Evolutionary conservation across 2,888 invertebrate genomes (phyloP).

Genomic region (Chydorus sphaericus): DNA sequence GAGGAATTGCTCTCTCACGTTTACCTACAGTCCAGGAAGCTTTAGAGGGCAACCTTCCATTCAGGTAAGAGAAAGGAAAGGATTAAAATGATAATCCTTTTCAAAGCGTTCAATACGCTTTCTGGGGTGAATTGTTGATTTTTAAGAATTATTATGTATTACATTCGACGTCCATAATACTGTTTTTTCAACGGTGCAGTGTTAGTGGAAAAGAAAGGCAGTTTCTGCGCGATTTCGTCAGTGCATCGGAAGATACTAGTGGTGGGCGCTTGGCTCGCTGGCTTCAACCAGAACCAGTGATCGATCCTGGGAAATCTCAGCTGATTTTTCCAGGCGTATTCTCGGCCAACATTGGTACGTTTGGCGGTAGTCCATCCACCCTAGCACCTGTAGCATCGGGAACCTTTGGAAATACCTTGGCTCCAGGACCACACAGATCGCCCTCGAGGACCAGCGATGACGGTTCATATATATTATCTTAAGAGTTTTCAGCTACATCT

Average conservation of each 20-base stretch:
- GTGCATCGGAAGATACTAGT: constrained; percentile 65
- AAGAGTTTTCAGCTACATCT: no score
- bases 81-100: background rate
- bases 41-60: constrained; percentile 70
- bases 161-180: background rate
- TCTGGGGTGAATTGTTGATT: background rate
- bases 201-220: constrained; percentile 75
- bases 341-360: constrained; percentile 4
- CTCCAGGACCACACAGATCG: no score
- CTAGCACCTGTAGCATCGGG: background rate
- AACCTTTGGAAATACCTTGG: no score
- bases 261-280: constrained; percentile 88
- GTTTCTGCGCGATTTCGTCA: constrained; percentile 83
- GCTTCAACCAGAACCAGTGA: constrained; percentile 82
- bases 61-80: constrained; percentile 40
- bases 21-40: constrained; percentile 79
- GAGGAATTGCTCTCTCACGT: constrained; percentile 76
- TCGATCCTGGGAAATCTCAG: constrained; percentile 67
- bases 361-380: background rate
- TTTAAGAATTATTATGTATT: background rate
- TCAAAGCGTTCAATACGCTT: no score
- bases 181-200: constrained; percentile 21
- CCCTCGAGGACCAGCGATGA: no score
- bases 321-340: constrained; percentile 13
- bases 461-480: no score